Evolutionary conservation across 2,113 vertebrate species (phyloP).

Genomic region (Aplodontia rufa): DNA sequence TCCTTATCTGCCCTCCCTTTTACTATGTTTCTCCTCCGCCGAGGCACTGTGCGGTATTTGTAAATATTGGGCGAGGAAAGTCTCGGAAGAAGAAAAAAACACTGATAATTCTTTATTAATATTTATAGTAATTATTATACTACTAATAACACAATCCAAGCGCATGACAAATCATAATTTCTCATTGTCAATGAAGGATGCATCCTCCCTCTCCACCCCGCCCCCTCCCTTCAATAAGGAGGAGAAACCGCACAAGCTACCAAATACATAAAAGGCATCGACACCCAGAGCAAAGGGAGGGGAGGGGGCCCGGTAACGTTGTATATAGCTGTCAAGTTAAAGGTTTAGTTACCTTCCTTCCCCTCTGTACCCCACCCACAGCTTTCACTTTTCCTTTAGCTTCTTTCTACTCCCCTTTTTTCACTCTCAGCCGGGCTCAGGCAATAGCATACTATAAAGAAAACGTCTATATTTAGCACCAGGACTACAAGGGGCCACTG

Average conservation of each 20-base stretch:
- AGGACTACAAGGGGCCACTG: conserved; percentile 55
- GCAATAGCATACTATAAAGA: conserved; percentile 61
- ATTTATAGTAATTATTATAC: conserved; percentile 80
- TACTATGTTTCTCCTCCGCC: conserved; percentile 61
- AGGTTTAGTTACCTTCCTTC: conserved; percentile 47
- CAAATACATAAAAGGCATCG: conserved; percentile 76
- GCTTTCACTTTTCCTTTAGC: conserved; percentile 64
- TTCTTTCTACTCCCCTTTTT: background rate
- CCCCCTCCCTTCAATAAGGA: conserved; percentile 58
- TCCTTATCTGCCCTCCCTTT: background rate
- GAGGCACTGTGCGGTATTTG: conserved; percentile 84
- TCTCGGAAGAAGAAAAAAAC: conserved; percentile 83
- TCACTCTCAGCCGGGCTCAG: conserved; percentile 62
- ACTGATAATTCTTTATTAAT: conserved; percentile 77
- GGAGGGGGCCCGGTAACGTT: conserved; percentile 69
- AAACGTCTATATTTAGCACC: conserved; percentile 56
- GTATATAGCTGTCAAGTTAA: conserved; percentile 72
- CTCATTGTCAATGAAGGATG: conserved; percentile 82
- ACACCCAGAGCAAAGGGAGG: conserved; percentile 52
- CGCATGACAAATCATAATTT: conserved; percentile 87
- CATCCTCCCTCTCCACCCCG: conserved; percentile 65
- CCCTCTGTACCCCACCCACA: background rate
- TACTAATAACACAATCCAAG: conserved; percentile 81
- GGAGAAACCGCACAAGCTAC: conserved; percentile 82
- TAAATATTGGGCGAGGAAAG: conserved; percentile 87